Evolutionary conservation across 1,140 invertebrate species (phyloP).

Genomic region (Zaprionus nigranus): DNA sequence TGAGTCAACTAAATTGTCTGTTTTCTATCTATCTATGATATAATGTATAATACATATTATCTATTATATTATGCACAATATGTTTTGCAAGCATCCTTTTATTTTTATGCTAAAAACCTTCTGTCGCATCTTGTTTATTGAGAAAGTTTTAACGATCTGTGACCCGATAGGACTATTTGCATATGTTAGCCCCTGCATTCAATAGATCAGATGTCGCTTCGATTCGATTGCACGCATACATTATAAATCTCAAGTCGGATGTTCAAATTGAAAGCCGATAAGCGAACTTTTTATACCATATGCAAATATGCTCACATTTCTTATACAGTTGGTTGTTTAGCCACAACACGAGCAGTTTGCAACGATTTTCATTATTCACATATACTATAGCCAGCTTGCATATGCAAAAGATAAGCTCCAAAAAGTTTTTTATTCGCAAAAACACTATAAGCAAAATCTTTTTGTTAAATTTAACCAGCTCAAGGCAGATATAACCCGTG

Average conservation of each 20-base stretch:
- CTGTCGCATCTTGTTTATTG: background rate
- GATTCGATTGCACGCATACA: slow-evolving; percentile 18
- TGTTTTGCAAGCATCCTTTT: slow-evolving; percentile 6
- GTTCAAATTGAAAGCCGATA: slow-evolving; percentile 28
- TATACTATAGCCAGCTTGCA: background rate
- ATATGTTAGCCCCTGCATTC: slow-evolving; percentile 22
- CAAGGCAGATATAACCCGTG: background rate
- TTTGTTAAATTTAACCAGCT: background rate
- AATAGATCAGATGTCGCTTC: slow-evolving; percentile 22
- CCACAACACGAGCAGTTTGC: slow-evolving; percentile 8
- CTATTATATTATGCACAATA: background rate
- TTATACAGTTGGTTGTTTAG: background rate
- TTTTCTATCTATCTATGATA: background rate
- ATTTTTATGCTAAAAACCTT: background rate
- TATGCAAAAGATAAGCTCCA: slow-evolving; percentile 11
- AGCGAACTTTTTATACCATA: slow-evolving; percentile 10
- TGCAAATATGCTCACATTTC: slow-evolving; percentile 31
- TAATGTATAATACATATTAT: background rate
- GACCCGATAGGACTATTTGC: slow-evolving; percentile 23
- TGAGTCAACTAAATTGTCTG: background rate
- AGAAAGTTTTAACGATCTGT: slow-evolving; percentile 13
- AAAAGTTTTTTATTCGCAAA: background rate
- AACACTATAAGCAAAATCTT: background rate
- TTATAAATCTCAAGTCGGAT: background rate
- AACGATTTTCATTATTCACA: background rate